Evolutionary conservation across 2,797 vertebrate genomes (phyloP), one percentile per base, ranked within the genome.

Genomic region (Rhinogobio ventralis): DNA sequence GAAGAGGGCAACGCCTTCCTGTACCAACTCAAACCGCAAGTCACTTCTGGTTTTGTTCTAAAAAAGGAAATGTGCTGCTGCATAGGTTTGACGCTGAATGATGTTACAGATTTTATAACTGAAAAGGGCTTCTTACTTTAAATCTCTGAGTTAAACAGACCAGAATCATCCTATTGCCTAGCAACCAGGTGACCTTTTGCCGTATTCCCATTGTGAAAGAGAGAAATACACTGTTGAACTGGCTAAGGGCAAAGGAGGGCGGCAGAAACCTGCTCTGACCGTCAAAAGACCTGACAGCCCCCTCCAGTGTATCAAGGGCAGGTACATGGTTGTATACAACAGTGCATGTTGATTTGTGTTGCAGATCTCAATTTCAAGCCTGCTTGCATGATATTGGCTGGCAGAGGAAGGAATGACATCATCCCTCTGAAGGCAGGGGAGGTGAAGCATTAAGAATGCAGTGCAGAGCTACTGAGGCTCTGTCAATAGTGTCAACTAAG

Each of bases 161-260:
- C 83, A 79, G 86, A 89, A 89, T 90, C 87, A 84, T 60, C 55
- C 9, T 6, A 93, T 91, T 55, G 88, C 93, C 90, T 93, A 93
- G 93, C 92, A 94, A 94, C 94, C 78, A 87, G 83, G 86, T 93
- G 93, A 93, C 92, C 91, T 94, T 92, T 92, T 84, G 78, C 78
- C 78, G 85, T 81, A 68, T 39, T 86, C 76, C 82, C 60, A 55
- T 81, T 83, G 51, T 79, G 74, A 64, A 76, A 83, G 30, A 64
- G 39, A 72, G 64, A 74, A 77, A 84, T 17, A 45, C 51, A 71
- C 42, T 71, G 64, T 73, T 67, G 62, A 69, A 80, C 53, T 1
- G n/a, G 72, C 53, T 13, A 68, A 46, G n/a, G 45, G 67, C 68
- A 33, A 45, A 49, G 42, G 55, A 8, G 46, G 20, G n/a, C 2